A percentile compares a stretch with the other conserved stretches of the same genome.
Evolutionary conservation across 2,888 invertebrate genomes (phyloP).

Genomic region (Scaptodrosophila latifasciaeformis): DNA sequence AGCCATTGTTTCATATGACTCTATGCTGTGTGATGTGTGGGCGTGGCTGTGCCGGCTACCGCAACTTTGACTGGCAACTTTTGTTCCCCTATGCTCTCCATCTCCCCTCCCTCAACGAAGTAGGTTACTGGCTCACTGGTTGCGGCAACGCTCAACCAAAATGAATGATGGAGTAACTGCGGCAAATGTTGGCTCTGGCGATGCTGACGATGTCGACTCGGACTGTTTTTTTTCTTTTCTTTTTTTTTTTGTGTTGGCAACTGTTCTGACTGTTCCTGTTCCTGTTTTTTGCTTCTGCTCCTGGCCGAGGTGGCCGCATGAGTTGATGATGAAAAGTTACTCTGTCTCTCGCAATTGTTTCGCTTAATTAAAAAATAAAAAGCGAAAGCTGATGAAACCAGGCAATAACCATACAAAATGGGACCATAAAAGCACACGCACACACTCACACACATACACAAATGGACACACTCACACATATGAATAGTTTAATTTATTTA

Average conservation of each 20-base stretch:
- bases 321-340: not conserved
- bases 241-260: too few relatives aligned
- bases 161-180: slow-evolving; percentile 61
- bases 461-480: too few relatives aligned
- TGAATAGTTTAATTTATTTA: slow-evolving; percentile 21
- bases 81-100: too few relatives aligned
- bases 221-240: too few relatives aligned
- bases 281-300: slow-evolving; percentile 15
- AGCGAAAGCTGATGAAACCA: slow-evolving; percentile 50
- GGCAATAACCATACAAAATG: slow-evolving; percentile 43
- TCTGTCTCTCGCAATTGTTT: slow-evolving; percentile 46
- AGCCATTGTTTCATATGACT: not conserved
- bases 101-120: slow-evolving; percentile 51
- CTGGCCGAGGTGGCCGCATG: slow-evolving; percentile 10
- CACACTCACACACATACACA: too few relatives aligned
- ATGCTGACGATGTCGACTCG: not conserved
- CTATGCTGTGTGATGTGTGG: slow-evolving; percentile 36
- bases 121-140: slow-evolving; percentile 65
- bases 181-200: slow-evolving; percentile 10
- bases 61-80: slow-evolving; percentile 32
- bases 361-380: slow-evolving; percentile 56
- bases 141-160: slow-evolving; percentile 44
- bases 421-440: too few relatives aligned
- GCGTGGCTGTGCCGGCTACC: slow-evolving; percentile 55
- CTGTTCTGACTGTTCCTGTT: slow-evolving; percentile 32